phyloP scores from a whole-genome alignment of 2,888 invertebrate species.

The Cephalotes varians region DNA sequence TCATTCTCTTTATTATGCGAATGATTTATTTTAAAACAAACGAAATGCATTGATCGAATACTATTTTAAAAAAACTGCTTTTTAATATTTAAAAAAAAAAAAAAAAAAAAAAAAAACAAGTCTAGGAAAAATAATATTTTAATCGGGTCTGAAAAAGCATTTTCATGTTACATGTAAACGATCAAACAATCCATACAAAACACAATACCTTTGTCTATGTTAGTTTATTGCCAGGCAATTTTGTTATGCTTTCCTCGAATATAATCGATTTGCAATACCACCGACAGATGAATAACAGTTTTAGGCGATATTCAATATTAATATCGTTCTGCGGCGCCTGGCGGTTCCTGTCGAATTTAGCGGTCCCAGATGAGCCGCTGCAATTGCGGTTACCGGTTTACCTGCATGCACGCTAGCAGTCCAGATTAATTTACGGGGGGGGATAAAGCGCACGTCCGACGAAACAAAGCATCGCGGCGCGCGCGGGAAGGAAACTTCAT shows the following conservation, averaged over 20 bases:
- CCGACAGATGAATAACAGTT: constrained; percentile 26
- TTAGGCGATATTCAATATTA: constrained; percentile 59
- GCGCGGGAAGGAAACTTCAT: constrained; percentile 79
- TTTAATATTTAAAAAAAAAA: constrained; percentile 10
- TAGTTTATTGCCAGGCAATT: constrained; percentile 37
- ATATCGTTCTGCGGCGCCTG: constrained; percentile 56
- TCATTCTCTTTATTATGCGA: not conserved
- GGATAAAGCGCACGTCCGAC: constrained; percentile 70
- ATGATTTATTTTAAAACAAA: not conserved
- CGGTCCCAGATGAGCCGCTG: constrained; percentile 41
- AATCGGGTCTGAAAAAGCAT: constrained; percentile 25
- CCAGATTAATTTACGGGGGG: constrained; percentile 69
- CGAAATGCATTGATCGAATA: not conserved
- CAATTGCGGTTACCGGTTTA: constrained; percentile 66
- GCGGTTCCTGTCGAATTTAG: constrained; percentile 44
- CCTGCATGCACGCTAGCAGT: constrained; percentile 64
- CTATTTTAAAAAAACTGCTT: constrained; percentile 5
- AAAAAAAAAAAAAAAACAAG: constrained; percentile 1
- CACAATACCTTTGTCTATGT: constrained; percentile 14
- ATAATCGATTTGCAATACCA: constrained; percentile 34
- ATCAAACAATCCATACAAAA: constrained; percentile 12
- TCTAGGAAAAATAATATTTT: constrained; percentile 21
- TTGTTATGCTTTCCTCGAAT: constrained; percentile 25
- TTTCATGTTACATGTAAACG: constrained; percentile 23
- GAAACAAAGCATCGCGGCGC: constrained; percentile 72